A percentile compares a stretch with the other conserved stretches of the same genome.
These are phyloP conservation scores for Tinamus guttatus DNA, from an alignment of 2,113 vertebrate genomes.

Conservation along the genomic window DNA sequence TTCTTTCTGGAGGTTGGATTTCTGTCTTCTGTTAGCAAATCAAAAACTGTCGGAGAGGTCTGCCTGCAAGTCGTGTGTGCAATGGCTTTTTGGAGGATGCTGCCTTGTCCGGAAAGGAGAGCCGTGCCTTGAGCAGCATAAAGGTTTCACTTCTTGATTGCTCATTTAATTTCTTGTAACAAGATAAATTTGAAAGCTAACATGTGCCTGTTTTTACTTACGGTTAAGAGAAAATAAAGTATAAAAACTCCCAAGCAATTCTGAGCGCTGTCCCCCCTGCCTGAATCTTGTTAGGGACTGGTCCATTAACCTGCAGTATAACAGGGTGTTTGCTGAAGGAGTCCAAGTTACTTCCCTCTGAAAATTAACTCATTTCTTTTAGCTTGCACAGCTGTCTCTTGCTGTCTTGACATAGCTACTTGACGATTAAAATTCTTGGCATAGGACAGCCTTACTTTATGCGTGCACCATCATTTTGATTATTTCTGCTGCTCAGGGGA, in stretches of 20 bases:
- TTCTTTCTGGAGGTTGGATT: not conserved
- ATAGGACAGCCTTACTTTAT: not conserved
- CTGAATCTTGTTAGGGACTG: not conserved
- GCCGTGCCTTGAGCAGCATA: not conserved
- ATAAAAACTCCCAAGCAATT: not conserved
- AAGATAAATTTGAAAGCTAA: accelerated
- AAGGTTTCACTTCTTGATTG: not conserved
- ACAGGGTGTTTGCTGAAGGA: not conserved
- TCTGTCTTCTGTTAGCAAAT: not conserved
- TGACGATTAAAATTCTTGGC: slow-evolving; percentile 46
- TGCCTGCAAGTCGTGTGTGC: not conserved
- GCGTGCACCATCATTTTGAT: not conserved
- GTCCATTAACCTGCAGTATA: not conserved
- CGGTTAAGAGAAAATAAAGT: not conserved
- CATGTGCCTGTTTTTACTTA: not conserved
- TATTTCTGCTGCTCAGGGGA: slow-evolving; percentile 3
- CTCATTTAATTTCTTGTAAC: not conserved
- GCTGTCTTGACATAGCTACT: slow-evolving; percentile 27
- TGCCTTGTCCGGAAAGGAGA: not conserved
- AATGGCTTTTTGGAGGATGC: not conserved
- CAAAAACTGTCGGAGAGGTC: not conserved
- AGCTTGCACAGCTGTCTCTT: slow-evolving; percentile 27
- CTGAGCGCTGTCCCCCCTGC: not conserved
- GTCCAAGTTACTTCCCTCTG: not conserved
- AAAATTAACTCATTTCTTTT: not conserved